Evolutionary conservation across 2,797 vertebrate species (phyloP).

Genomic region (Macropus fuliginosus): DNA sequence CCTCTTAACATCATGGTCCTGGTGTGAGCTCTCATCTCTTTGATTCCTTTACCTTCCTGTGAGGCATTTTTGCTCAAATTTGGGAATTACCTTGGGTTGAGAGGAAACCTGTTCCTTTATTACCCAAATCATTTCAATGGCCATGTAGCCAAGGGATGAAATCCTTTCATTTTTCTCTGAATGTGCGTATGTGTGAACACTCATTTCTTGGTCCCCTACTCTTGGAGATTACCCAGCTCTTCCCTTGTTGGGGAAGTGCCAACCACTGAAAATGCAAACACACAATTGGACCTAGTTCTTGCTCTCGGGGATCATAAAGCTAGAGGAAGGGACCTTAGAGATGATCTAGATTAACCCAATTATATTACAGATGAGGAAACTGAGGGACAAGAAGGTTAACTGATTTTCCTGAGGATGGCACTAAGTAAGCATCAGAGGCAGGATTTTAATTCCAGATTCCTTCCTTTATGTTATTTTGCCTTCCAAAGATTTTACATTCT

Average conservation of each 20-base stretch:
- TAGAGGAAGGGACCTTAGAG: slow-evolving; percentile 24
- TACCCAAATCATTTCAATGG: slow-evolving; percentile 15
- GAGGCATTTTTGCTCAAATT: slow-evolving; percentile 49
- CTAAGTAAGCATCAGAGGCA: neutral
- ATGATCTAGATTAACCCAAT: neutral
- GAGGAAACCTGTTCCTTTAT: slow-evolving; percentile 9
- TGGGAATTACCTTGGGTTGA: slow-evolving; percentile 31
- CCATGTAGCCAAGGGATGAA: neutral
- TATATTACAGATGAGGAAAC: neutral
- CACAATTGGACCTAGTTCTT: neutral
- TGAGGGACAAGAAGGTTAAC: neutral
- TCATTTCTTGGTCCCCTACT: slow-evolving; percentile 55
- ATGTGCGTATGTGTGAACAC: slow-evolving; percentile 34
- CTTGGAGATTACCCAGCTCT: neutral
- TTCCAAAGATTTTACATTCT: neutral
- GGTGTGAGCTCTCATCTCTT: slow-evolving; percentile 30
- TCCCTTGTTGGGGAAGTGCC: neutral
- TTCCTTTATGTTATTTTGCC: neutral
- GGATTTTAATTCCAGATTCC: neutral
- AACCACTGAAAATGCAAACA: neutral
- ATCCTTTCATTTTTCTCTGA: neutral
- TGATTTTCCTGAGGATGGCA: neutral
- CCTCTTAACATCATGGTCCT: slow-evolving; percentile 30
- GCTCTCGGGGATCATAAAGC: neutral
- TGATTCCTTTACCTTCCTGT: slow-evolving; percentile 54